Percentiles rank a stretch among this genome's conserved stretches.
Conservation (phyloP, 2,888 invertebrate genomes). For the Dasysyrphus albostriatus region DNA sequence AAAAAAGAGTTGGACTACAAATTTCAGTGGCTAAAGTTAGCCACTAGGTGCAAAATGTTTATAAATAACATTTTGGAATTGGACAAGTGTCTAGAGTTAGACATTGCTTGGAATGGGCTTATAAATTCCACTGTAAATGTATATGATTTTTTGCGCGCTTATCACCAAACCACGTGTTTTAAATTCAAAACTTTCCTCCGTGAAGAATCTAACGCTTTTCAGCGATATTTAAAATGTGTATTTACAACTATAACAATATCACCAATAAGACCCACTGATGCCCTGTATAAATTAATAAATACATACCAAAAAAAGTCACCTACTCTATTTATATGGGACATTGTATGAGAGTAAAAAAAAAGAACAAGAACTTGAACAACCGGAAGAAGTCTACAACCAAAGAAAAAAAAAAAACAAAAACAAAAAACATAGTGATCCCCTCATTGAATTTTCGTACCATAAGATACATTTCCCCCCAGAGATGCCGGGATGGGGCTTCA, state of each 20-base stretch:
- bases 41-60: no score
- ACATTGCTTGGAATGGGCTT: no score
- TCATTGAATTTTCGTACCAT: constrained; percentile 27
- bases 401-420: constrained; percentile 27
- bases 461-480: background rate
- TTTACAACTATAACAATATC: background rate
- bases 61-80: no score
- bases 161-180: no score
- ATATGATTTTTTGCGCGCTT: no score
- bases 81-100: no score
- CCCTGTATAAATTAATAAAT: constrained; percentile 28
- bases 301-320: constrained; percentile 35
- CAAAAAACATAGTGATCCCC: constrained; percentile 36
- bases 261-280: constrained; percentile 2
- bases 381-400: constrained; percentile 49
- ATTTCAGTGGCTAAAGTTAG: no score
- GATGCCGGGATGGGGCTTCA: constrained; percentile 14
- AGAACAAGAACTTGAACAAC: constrained; percentile 52
- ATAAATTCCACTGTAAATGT: no score
- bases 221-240: no score
- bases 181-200: no score
- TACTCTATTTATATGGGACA: constrained; percentile 17
- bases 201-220: no score
- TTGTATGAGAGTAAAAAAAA: constrained; percentile 9
- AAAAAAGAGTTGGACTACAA: no score